Evolutionary conservation across 2,888 invertebrate genomes (phyloP).

Genomic region (Drosophila ezoana): DNA sequence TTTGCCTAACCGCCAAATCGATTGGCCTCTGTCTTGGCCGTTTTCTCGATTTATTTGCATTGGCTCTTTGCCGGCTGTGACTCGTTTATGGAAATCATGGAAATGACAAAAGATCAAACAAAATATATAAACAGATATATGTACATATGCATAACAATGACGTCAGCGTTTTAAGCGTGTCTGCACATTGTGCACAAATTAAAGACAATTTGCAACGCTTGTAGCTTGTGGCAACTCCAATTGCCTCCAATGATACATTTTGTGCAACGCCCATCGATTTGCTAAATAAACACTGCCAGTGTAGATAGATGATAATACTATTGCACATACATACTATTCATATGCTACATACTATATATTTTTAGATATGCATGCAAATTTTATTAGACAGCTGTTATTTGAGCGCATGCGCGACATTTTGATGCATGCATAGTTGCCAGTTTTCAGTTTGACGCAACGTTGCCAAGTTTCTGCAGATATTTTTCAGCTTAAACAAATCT

Average conservation of each 20-base stretch:
- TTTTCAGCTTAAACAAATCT: neutral
- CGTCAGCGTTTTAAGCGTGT: slow-evolving; percentile 55
- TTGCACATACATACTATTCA: slow-evolving; percentile 10
- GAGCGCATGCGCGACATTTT: slow-evolving; percentile 46
- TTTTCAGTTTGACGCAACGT: slow-evolving; percentile 25
- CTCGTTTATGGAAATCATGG: slow-evolving; percentile 21
- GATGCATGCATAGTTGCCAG: slow-evolving; percentile 21
- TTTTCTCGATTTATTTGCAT: slow-evolving; percentile 61
- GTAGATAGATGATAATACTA: slow-evolving; percentile 30
- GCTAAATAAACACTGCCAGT: slow-evolving; percentile 42
- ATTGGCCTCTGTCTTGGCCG: slow-evolving; percentile 28
- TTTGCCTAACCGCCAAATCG: slow-evolving; percentile 48
- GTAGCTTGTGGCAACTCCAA: slow-evolving; percentile 51
- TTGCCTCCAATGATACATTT: slow-evolving; percentile 68
- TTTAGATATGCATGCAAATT: slow-evolving; percentile 46
- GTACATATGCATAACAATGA: slow-evolving; percentile 29
- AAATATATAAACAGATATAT: neutral
- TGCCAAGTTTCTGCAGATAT: slow-evolving; percentile 11
- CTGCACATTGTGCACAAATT: slow-evolving; percentile 66
- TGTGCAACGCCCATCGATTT: slow-evolving; percentile 63
- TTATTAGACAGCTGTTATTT: slow-evolving; percentile 24
- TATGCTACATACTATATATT: neutral
- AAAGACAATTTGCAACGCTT: slow-evolving; percentile 65
- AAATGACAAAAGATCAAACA: slow-evolving; percentile 25
- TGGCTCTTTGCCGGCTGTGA: slow-evolving; percentile 58